Evolutionary conservation across 2,888 invertebrate species (phyloP).

Genomic region (Platynereis dumerilii): DNA sequence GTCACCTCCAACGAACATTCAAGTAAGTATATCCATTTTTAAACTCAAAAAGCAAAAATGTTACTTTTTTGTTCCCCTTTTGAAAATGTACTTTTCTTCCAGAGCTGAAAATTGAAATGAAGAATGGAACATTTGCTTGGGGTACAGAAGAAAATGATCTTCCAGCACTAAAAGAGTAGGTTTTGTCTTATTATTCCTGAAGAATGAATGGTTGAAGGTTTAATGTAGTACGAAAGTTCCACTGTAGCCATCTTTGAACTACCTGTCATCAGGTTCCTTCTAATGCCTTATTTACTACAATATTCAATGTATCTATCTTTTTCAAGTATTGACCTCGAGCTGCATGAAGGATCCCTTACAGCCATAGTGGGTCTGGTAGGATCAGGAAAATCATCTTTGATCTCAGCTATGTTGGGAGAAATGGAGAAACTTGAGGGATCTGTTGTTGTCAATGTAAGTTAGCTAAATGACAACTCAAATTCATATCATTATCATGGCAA

Average conservation of each 20-base stretch:
- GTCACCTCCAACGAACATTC: too few relatives aligned
- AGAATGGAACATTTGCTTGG: conserved; percentile 56
- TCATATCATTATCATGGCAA: not conserved
- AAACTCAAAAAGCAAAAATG: too few relatives aligned
- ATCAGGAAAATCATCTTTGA: conserved; percentile 60
- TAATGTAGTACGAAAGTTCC: too few relatives aligned
- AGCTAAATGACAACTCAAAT: not conserved
- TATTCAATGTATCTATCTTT: too few relatives aligned
- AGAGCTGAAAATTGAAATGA: conserved; percentile 37
- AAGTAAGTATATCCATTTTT: too few relatives aligned
- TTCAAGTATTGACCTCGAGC: conserved; percentile 10
- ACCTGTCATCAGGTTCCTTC: too few relatives aligned
- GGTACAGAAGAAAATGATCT: conserved; percentile 36
- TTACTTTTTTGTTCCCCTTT: too few relatives aligned
- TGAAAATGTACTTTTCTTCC: too few relatives aligned
- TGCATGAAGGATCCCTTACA: conserved; percentile 71
- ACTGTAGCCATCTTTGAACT: too few relatives aligned
- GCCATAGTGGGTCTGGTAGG: conserved; percentile 76
- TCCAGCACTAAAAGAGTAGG: conserved; percentile 47
- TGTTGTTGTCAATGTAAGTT: conserved; percentile 46
- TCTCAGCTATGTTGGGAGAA: conserved; percentile 55
- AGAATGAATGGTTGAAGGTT: not conserved
- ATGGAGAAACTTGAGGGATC: conserved; percentile 48
- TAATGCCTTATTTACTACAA: too few relatives aligned
- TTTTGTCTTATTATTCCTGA: not conserved